Evolutionary conservation across 1,140 invertebrate genomes (phyloP).

Genomic region (Antheraea pernyi): DNA sequence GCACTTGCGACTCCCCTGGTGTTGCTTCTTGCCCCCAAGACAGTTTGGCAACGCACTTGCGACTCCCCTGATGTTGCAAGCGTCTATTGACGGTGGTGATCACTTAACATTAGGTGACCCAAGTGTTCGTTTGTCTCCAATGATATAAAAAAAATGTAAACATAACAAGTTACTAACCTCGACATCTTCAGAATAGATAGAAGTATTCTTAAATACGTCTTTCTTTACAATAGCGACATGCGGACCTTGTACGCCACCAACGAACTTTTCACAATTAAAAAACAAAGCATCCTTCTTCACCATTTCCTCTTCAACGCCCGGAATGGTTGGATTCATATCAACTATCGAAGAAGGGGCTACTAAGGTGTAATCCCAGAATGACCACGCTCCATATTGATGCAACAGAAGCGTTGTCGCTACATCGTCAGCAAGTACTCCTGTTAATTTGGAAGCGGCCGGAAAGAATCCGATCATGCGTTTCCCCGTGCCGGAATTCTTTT

Average conservation of each 20-base stretch:
- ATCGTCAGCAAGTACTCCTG: conserved; percentile 92
- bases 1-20: too few species aligned
- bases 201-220: conserved; percentile 74
- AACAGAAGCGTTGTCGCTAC: conserved; percentile 89
- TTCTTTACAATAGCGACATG: conserved; percentile 81
- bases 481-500: conserved; percentile 79
- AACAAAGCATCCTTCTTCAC: conserved; percentile 94
- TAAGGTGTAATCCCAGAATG: conserved; percentile 95
- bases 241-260: conserved; percentile 93
- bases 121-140: too few species aligned
- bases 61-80: too few species aligned
- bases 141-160: neutral
- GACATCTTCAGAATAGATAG: conserved; percentile 61
- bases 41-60: too few species aligned
- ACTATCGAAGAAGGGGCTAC: conserved; percentile 90
- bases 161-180: conserved; percentile 56
- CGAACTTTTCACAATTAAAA: conserved; percentile 94
- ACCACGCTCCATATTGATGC: conserved; percentile 90
- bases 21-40: too few species aligned
- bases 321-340: conserved; percentile 91
- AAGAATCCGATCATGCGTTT: conserved; percentile 91
- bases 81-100: too few species aligned
- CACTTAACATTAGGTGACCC: too few species aligned
- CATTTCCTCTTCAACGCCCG: conserved; percentile 83
- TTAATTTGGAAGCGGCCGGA: conserved; percentile 92